Conservation (phyloP, 2,888 invertebrate species). For the Adineta ricciae region DNA sequence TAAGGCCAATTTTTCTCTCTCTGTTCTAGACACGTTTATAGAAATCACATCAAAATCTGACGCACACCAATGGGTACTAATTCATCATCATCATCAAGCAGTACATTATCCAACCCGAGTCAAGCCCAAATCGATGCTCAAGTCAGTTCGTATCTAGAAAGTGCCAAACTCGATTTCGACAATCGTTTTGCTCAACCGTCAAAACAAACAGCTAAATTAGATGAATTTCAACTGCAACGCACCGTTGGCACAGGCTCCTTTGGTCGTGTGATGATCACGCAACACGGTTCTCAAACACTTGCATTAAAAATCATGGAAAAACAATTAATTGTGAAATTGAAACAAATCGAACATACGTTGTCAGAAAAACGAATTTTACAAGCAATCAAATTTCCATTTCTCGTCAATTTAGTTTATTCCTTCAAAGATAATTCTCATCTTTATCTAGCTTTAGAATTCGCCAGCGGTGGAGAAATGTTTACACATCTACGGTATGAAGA, state of each 20-base stretch:
- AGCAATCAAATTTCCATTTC: constrained; percentile 33
- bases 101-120: neutral
- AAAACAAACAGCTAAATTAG: constrained; percentile 23
- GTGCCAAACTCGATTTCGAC: constrained; percentile 4
- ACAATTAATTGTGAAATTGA: constrained; percentile 32
- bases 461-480: constrained; percentile 32
- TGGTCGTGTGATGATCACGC: constrained; percentile 31
- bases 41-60: neutral
- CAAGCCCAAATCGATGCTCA: constrained; percentile 15
- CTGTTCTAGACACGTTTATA: neutral
- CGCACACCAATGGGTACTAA: neutral
- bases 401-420: constrained; percentile 29
- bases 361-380: constrained; percentile 29
- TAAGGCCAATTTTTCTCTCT: neutral
- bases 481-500: constrained; percentile 30
- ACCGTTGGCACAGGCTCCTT: constrained; percentile 33
- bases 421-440: constrained; percentile 34
- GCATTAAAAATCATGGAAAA: constrained; percentile 33
- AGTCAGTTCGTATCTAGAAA: constrained; percentile 10
- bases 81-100: neutral
- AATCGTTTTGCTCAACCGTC: neutral
- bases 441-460: constrained; percentile 33
- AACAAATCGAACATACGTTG: constrained; percentile 33
- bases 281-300: constrained; percentile 8
- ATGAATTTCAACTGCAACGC: constrained; percentile 30